Evolutionary conservation across 2,113 vertebrate species (phyloP).

Genomic region (Pyxicephalus adspersus): DNA sequence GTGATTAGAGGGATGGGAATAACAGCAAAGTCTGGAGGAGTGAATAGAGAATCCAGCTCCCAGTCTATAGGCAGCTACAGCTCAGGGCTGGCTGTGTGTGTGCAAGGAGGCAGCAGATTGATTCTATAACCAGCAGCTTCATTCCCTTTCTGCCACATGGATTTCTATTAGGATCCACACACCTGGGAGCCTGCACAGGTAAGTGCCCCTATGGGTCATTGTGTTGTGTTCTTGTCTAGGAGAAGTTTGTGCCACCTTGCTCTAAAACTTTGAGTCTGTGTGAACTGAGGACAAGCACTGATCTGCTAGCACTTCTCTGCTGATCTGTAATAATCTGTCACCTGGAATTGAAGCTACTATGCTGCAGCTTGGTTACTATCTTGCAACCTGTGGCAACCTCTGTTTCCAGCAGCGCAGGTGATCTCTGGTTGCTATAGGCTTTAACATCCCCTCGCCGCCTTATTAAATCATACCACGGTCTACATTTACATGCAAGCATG

Average conservation of each 20-base stretch:
- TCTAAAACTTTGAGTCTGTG: conserved; percentile 9
- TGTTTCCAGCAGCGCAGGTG: no score
- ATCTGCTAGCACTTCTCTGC: no score
- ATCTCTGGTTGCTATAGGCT: no score
- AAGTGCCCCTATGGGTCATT: conserved; percentile 1
- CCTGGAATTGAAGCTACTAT: no score
- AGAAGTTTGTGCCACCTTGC: conserved; percentile 19
- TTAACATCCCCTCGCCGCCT: no score
- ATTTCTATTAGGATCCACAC: not conserved
- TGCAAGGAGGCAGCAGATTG: conserved; percentile 5
- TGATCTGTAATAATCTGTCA: no score
- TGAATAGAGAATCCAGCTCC: not conserved
- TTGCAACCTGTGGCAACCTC: no score
- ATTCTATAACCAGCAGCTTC: not conserved
- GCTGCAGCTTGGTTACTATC: no score
- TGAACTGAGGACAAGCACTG: not conserved
- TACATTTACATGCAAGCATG: no score
- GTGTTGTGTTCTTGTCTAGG: not conserved
- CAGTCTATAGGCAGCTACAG: conserved; percentile 36
- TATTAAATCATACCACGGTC: no score
- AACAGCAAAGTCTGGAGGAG: not conserved
- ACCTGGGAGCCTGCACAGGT: not conserved
- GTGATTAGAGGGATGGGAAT: conserved; percentile 50
- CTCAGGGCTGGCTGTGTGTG: conserved; percentile 33
- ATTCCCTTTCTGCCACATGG: conserved; percentile 5